A percentile compares a stretch with the other conserved stretches of the same genome.
Conservation (phyloP, 2,113 vertebrate genomes). For the Corvus moneduloides region DNA sequence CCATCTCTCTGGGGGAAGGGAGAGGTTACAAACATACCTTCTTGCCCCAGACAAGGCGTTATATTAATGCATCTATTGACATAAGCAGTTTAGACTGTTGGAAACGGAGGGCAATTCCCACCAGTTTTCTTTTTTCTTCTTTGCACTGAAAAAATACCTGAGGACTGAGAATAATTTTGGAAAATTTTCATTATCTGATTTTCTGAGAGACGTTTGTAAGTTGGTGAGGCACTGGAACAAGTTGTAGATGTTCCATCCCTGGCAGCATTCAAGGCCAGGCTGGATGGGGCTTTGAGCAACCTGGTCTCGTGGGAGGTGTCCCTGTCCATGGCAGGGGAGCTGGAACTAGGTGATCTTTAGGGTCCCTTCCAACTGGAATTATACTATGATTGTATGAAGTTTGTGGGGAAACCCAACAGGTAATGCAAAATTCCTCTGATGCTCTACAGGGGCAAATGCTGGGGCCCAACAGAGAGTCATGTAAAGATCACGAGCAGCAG, state of each 20-base stretch:
- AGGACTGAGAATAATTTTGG: background rate
- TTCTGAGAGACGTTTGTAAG: background rate
- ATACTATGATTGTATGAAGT: accelerated
- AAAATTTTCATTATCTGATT: background rate
- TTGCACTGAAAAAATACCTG: background rate
- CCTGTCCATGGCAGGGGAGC: background rate
- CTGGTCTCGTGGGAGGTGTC: background rate
- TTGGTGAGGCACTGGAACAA: background rate
- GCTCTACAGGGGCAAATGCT: background rate
- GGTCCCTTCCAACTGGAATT: background rate
- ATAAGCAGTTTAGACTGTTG: background rate
- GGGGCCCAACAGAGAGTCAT: background rate
- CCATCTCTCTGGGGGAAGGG: background rate
- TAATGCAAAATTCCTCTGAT: background rate
- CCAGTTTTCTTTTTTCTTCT: background rate
- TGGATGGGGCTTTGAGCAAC: background rate
- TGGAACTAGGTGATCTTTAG: background rate
- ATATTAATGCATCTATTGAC: background rate
- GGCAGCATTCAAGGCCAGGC: background rate
- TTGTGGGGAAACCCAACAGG: background rate
- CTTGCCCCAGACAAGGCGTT: background rate
- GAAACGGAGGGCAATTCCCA: background rate
- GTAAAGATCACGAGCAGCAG: background rate
- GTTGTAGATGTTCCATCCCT: background rate
- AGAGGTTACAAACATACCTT: background rate